Evolutionary conservation across 2,797 vertebrate species (phyloP), one percentile per base, ranked within the genome.

Genomic region (Gymnoscopelus braueri): DNA sequence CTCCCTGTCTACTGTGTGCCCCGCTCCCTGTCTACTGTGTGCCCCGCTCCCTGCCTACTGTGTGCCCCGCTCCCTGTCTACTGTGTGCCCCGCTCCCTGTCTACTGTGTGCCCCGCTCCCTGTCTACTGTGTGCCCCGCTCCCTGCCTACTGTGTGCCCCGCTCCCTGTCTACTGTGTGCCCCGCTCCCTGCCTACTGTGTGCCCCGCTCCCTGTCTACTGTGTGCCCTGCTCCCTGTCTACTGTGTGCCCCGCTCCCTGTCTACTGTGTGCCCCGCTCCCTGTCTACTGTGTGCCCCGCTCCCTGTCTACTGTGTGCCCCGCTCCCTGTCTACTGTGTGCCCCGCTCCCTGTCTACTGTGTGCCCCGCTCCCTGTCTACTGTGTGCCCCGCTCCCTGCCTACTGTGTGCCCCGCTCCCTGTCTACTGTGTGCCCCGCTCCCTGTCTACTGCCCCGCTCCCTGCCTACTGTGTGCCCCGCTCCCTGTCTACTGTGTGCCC

Each of bases 291-390:
- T 39, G 83, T 14, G 71, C 85, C 53, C 77, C 83, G 60, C 87
- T 89, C 86, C 58, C 85, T 84, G 85, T 48, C n/a, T n/a, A n/a
- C n/a, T n/a, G n/a, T n/a, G n/a, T n/a, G n/a, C n/a, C n/a, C n/a
- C n/a, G n/a, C 61, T n/a, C n/a, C 19, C 19, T 55, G 51, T 63
- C 67, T 7, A 5, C 61, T 65, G 50, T 39, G 83, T 14, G 71
- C 85, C 53, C 77, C 83, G 60, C 87, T 89, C 86, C 58, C 85
- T 84, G 85, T 48, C n/a, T n/a, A n/a, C n/a, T n/a, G n/a, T n/a
- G n/a, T n/a, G n/a, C n/a, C n/a, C n/a, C n/a, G n/a, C 61, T n/a
- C n/a, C 19, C 19, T 55, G 51, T 63, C 67, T 7, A 5, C 61
- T 65, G 50, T 39, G 83, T 14, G 71, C 85, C 53, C 77, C 83